Base-by-base conservation (phyloP, 2,888 invertebrate genomes). In the Saturnia pavonia region DNA sequence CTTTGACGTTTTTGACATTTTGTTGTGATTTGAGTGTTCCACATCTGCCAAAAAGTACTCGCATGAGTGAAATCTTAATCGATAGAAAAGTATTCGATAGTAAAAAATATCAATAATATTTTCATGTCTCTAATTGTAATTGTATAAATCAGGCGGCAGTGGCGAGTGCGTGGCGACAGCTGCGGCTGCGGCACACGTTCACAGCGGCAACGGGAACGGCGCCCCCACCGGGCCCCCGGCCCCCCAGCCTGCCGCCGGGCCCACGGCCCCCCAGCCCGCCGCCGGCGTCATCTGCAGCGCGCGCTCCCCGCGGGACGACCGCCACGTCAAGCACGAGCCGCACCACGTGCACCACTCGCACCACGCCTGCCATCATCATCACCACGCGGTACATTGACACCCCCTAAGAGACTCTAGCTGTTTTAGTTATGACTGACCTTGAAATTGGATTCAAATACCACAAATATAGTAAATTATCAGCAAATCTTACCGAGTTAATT, bases 291-390 rank as follows among this genome's bases (percentile, higher is more conserved):
- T 92, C 74, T 91, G 91, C 81, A 88, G 87, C 79, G 91, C 94
- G 77, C 88, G 93, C 70, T 89, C 90, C 60, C 93, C 91, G 25
- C 85, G 87, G 25, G 90, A 91, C 82, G 91, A 93, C 79, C 85
- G 88, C 14, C 91, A 90, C 75, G 95, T 94, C 66, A 95, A 94
- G 82, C 91, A 92, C 79, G 90, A 93, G 79, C 88, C 89, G 74
- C 88, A 87, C 67, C 82, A 65, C 65, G 25, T 81, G 74, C 83
- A 82, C n/a, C 76, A 74, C 73, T 88, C 88, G 73, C 88, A 86
- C 67, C 81, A 72, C 72, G 72, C 81, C 27, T 82, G 83, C 73
- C 83, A 82, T 34, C 84, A 82, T 27, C 57, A 60, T 63, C 77
- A 83, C 68, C 82, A 80, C 57, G 51, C 71, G 70, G 75, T 78